A percentile compares a stretch with the other conserved stretches of the same genome.
Evolutionary conservation across 2,113 vertebrate species (phyloP).

Genomic region (Buteo buteo): DNA sequence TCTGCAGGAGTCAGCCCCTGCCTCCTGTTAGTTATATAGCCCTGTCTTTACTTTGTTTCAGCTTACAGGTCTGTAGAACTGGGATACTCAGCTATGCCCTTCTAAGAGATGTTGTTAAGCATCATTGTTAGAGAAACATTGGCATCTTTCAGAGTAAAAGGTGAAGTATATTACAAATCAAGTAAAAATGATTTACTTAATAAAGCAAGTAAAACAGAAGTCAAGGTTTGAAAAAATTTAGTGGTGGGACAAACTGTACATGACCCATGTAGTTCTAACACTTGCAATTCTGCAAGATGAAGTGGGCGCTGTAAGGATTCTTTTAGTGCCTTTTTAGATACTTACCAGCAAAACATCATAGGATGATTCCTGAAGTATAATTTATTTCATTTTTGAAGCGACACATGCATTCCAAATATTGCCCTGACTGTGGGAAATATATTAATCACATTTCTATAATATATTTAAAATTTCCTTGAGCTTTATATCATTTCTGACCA

Average conservation of each 20-base stretch:
- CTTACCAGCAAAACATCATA: not conserved
- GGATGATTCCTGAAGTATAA: not conserved
- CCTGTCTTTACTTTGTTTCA: not conserved
- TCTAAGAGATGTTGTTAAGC: not conserved
- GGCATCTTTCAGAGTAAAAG: not conserved
- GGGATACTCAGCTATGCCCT: not conserved
- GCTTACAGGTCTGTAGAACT: not conserved
- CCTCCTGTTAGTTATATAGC: not conserved
- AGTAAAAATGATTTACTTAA: not conserved
- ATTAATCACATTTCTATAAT: not conserved
- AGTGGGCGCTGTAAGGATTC: not conserved
- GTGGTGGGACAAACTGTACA: not conserved
- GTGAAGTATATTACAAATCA: not conserved
- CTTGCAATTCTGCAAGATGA: not conserved
- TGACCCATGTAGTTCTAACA: not conserved
- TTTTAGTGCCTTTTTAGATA: not conserved
- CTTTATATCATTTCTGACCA: not conserved
- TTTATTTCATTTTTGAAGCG: not conserved
- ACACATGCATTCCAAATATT: not conserved
- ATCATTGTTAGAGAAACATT: not conserved
- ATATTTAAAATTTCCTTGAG: not conserved
- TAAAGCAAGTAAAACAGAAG: not conserved
- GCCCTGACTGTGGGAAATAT: not conserved
- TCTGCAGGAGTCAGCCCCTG: not conserved
- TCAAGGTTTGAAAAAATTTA: not conserved